Evolutionary conservation across 2,888 invertebrate species (phyloP).

Genomic region (Eupithecia vulgata): DNA sequence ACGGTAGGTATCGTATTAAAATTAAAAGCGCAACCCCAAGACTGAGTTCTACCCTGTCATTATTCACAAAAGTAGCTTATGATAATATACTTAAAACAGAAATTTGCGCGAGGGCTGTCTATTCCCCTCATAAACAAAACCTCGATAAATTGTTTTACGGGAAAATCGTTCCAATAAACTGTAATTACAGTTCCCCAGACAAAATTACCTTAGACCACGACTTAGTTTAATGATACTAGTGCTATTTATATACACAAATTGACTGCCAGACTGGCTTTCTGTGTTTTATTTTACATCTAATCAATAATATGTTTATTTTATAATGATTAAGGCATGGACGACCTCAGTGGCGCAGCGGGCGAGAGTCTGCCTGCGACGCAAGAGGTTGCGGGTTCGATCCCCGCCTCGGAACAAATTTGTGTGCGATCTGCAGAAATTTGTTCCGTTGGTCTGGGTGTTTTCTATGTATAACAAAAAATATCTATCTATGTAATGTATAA

Average conservation of each 20-base stretch:
- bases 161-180: neutral
- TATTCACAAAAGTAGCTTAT: neutral
- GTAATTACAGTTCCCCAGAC: conserved; percentile 30
- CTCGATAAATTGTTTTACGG: conserved; percentile 19
- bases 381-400: too few relatives aligned
- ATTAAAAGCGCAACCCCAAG: neutral
- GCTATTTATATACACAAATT: too few relatives aligned
- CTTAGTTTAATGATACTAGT: neutral
- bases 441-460: too few relatives aligned
- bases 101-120: neutral
- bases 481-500: too few relatives aligned
- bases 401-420: too few relatives aligned
- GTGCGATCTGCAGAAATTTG: too few relatives aligned
- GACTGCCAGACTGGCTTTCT: neutral
- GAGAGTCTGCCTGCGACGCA: too few relatives aligned
- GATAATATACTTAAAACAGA: conserved; percentile 4
- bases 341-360: too few relatives aligned
- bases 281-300: too few relatives aligned
- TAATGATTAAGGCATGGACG: too few relatives aligned
- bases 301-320: too few relatives aligned
- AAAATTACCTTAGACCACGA: conserved; percentile 19
- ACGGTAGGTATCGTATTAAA: neutral
- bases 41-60: neutral
- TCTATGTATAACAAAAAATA: too few relatives aligned
- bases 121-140: neutral